Evolutionary conservation across 37 sponge, comb jelly and placozoan species (phyloP).

Genomic region (Hexactinellida sp.): DNA sequence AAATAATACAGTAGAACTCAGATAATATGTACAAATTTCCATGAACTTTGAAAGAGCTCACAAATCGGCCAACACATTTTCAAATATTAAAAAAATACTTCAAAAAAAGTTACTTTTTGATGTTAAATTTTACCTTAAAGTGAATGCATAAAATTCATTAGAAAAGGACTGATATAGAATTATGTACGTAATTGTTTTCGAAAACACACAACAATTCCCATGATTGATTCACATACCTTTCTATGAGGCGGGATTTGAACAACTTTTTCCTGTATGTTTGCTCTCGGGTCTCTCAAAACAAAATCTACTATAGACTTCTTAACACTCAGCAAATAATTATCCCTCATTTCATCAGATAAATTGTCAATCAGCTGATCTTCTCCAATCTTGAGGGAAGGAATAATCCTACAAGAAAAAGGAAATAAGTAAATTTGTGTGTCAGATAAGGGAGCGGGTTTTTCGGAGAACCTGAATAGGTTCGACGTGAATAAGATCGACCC

Average conservation of each 20-base stretch:
- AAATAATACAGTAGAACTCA: too few relatives aligned
- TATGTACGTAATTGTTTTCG: too few relatives aligned
- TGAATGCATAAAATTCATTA: not conserved
- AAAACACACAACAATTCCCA: too few relatives aligned
- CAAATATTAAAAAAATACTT: too few relatives aligned
- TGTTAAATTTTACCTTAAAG: not conserved
- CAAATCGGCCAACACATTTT: too few relatives aligned
- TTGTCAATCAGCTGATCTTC: conserved; percentile 47
- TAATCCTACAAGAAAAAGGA: not conserved
- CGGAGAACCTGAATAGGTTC: too few relatives aligned
- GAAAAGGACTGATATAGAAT: too few relatives aligned
- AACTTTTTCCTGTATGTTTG: conserved; percentile 26
- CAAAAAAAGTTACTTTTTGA: not conserved
- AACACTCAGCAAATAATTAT: conserved; percentile 87
- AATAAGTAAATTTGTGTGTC: not conserved
- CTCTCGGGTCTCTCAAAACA: conserved; percentile 86
- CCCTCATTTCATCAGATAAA: conserved; percentile 92
- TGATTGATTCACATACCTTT: too few relatives aligned
- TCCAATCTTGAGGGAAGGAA: not conserved
- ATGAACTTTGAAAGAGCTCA: too few relatives aligned
- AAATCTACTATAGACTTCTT: conserved; percentile 99
- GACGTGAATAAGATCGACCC: too few relatives aligned
- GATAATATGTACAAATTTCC: not conserved
- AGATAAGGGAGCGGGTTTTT: too few relatives aligned
- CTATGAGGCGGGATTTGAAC: conserved; percentile 35